Percentiles rank a stretch among this genome's conserved stretches.
Conservation (phyloP, 2,888 invertebrate genomes). For the Metellina segmentata region DNA sequence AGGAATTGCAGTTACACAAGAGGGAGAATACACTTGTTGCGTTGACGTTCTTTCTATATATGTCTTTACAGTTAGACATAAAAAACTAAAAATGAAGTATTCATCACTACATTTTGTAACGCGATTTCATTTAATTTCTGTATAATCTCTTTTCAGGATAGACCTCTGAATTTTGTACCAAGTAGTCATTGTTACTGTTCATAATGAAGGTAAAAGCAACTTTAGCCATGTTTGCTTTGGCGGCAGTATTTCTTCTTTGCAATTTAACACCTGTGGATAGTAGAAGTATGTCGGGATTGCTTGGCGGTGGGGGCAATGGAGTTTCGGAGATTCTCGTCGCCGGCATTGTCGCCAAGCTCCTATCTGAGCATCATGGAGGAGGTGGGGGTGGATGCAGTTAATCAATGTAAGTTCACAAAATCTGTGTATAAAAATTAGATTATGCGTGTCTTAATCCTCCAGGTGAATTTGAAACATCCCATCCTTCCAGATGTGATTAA, state of each 20-base stretch:
- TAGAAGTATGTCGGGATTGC: neutral
- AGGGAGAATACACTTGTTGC: no score
- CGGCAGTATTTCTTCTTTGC: neutral
- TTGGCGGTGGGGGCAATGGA: constrained; percentile 24
- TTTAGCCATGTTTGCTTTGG: neutral
- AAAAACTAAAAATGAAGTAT: neutral
- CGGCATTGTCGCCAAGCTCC: constrained; percentile 61
- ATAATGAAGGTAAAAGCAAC: neutral
- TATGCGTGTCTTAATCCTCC: no score
- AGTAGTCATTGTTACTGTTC: no score
- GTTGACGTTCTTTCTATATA: no score
- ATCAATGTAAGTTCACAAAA: neutral
- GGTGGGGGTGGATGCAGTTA: neutral
- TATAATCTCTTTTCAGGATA: no score
- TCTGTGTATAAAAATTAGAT: no score
- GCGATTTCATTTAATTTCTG: no score
- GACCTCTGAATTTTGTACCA: no score
- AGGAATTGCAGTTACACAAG: no score
- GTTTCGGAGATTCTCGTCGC: constrained; percentile 53
- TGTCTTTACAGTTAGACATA: no score
- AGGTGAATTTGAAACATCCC: no score
- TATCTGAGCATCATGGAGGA: constrained; percentile 27
- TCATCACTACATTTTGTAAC: neutral
- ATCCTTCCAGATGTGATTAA: no score
- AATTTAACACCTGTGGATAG: neutral